Conservation (phyloP, 2,113 vertebrate species). For the Scomber scombrus region DNA sequence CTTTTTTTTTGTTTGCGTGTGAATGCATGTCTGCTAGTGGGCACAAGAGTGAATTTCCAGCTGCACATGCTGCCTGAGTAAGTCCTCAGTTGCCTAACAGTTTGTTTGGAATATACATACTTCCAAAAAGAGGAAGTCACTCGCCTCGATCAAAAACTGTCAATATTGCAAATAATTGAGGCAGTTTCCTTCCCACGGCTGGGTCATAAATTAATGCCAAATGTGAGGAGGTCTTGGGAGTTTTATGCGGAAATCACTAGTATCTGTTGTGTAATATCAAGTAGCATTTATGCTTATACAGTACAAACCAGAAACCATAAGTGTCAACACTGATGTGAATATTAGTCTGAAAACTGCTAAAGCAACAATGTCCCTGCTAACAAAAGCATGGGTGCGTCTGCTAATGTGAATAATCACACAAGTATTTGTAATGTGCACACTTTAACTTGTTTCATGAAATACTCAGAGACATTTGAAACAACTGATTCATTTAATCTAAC, state of each 20-base stretch:
- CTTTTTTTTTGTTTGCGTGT: constrained; percentile 8
- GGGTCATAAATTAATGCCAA: not conserved
- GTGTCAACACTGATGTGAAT: no score
- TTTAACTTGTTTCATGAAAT: not conserved
- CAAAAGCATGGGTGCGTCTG: not conserved
- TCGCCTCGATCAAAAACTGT: not conserved
- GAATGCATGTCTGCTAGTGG: not conserved
- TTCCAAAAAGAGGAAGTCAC: constrained; percentile 54
- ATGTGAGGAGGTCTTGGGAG: not conserved
- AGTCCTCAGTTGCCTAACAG: constrained; percentile 31
- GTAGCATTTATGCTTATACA: no score
- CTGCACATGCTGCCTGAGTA: not conserved
- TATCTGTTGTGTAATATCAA: not conserved
- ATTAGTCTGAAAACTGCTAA: not conserved
- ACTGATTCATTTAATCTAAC: constrained; percentile 56
- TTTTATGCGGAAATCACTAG: not conserved
- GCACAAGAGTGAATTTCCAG: not conserved
- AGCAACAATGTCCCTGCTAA: not conserved
- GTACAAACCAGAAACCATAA: no score
- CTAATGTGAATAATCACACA: not conserved
- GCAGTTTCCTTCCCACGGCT: no score
- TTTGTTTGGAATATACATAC: constrained; percentile 48
- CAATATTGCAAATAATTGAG: not conserved
- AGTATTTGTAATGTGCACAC: not conserved
- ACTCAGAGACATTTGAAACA: constrained; percentile 36